These are phyloP conservation scores for Agrotis puta DNA, from an alignment of 2,888 invertebrate species.

Conservation along the genomic window DNA sequence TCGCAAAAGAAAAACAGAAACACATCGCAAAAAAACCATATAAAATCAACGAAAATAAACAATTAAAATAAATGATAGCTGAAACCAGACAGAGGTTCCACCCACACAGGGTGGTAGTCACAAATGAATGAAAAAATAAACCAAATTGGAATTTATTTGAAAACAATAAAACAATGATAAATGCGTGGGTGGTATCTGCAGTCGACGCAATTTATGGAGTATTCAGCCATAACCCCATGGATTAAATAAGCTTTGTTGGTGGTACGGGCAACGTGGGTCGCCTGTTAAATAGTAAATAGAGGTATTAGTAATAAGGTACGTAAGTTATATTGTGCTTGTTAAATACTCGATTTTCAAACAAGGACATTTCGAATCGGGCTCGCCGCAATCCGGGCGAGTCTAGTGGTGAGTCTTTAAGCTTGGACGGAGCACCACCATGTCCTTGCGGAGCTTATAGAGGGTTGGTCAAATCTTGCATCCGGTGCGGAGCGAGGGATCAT, in stretches of 20 bases:
- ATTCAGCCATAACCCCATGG: slow-evolving; percentile 63
- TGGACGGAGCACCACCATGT: too few relatives aligned
- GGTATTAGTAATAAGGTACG: neutral
- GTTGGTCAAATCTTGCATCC: too few relatives aligned
- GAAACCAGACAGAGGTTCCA: slow-evolving; percentile 50
- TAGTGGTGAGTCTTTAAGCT: too few relatives aligned
- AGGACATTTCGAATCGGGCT: neutral
- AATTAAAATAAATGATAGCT: slow-evolving; percentile 63
- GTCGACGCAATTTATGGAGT: slow-evolving; percentile 75
- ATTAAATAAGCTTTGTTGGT: slow-evolving; percentile 63
- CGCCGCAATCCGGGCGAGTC: too few relatives aligned
- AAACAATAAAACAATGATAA: slow-evolving; percentile 77
- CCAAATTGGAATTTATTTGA: slow-evolving; percentile 72
- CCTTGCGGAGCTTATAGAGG: too few relatives aligned
- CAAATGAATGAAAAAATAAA: slow-evolving; percentile 62
- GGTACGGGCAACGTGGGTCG: slow-evolving; percentile 9
- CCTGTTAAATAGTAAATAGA: slow-evolving; percentile 2
- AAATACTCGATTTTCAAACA: neutral
- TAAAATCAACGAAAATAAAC: slow-evolving; percentile 56
- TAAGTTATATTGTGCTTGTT: neutral
- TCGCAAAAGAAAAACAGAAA: neutral
- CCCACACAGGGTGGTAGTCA: slow-evolving; percentile 36
- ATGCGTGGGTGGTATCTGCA: slow-evolving; percentile 69
- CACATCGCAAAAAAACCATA: neutral
- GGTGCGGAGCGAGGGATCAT: too few relatives aligned